Percentiles rank a stretch among this genome's conserved stretches.
These are phyloP conservation scores for Leuciscus idus DNA, from an alignment of 2,113 vertebrate genomes.

Conservation along the genomic window DNA sequence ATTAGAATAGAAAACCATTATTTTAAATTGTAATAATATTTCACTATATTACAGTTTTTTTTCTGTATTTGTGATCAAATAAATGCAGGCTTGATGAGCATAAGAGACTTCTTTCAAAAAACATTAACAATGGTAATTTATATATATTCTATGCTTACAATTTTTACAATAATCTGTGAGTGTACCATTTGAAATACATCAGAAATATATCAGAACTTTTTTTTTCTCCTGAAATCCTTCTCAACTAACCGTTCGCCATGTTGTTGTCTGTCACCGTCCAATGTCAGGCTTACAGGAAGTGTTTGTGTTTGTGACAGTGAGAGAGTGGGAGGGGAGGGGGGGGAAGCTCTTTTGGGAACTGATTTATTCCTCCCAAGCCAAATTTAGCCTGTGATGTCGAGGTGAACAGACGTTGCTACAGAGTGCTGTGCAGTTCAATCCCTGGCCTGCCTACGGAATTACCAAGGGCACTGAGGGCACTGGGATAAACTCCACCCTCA, in stretches of 20 bases:
- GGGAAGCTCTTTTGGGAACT: slow-evolving; percentile 54
- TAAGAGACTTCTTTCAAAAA: no score
- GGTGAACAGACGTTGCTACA: slow-evolving; percentile 71
- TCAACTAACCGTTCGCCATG: not conserved
- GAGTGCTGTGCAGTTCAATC: slow-evolving; percentile 77
- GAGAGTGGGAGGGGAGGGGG: slow-evolving; percentile 27
- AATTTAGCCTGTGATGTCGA: slow-evolving; percentile 78
- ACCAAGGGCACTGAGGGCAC: slow-evolving; percentile 72
- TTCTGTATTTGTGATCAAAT: no score
- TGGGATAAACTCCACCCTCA: slow-evolving; percentile 52
- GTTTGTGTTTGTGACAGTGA: slow-evolving; percentile 35
- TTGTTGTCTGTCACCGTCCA: slow-evolving; percentile 5
- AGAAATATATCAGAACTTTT: not conserved
- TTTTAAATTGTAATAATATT: no score
- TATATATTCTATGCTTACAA: no score
- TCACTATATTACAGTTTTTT: no score
- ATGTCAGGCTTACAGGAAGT: slow-evolving; percentile 8
- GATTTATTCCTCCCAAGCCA: slow-evolving; percentile 75
- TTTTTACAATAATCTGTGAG: no score
- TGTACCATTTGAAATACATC: no score
- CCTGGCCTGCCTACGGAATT: slow-evolving; percentile 68
- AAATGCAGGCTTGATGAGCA: no score
- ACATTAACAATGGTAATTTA: no score
- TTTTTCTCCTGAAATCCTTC: not conserved
- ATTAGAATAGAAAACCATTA: no score